A percentile compares a stretch with the other conserved stretches of the same genome.
These are phyloP conservation scores for Chroicocephalus ridibundus DNA, from an alignment of 2,113 vertebrate species.

Conservation along the genomic window DNA sequence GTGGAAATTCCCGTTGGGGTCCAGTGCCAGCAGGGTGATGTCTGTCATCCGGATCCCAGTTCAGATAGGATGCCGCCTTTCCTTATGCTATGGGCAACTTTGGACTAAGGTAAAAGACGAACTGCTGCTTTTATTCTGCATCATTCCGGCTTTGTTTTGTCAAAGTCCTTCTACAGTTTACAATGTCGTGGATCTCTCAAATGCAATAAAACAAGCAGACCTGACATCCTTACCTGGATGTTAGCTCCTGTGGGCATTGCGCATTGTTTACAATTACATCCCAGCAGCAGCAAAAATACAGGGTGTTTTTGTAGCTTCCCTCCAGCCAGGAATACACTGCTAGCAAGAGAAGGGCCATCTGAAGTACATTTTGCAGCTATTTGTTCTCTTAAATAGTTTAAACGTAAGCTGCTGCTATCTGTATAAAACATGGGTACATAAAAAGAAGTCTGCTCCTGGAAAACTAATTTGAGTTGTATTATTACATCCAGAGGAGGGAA, in stretches of 20 bases:
- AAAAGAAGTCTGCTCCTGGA: constrained; percentile 38
- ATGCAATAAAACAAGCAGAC: not conserved
- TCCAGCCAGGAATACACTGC: not conserved
- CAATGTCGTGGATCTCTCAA: not conserved
- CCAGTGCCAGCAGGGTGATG: not conserved
- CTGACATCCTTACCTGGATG: not conserved
- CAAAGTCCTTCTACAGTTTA: not conserved
- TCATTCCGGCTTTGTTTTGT: not conserved
- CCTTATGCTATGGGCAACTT: not conserved
- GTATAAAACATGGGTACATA: constrained; percentile 28
- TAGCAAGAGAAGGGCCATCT: constrained; percentile 12
- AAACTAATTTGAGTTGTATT: constrained; percentile 39
- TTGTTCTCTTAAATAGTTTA: constrained; percentile 72
- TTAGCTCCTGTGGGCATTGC: not conserved
- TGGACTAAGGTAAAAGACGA: not conserved
- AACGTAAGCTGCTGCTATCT: constrained; percentile 45
- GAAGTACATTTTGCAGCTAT: constrained; percentile 48
- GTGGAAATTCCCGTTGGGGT: not conserved
- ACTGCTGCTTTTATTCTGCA: not conserved
- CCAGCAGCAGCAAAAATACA: not conserved
- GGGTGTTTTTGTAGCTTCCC: not conserved
- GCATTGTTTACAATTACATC: not conserved
- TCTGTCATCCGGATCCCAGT: not conserved
- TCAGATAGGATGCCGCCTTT: not conserved
- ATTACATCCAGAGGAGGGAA: not conserved